Conservation (phyloP, 2,888 invertebrate genomes). For the Brachyptera putata region DNA sequence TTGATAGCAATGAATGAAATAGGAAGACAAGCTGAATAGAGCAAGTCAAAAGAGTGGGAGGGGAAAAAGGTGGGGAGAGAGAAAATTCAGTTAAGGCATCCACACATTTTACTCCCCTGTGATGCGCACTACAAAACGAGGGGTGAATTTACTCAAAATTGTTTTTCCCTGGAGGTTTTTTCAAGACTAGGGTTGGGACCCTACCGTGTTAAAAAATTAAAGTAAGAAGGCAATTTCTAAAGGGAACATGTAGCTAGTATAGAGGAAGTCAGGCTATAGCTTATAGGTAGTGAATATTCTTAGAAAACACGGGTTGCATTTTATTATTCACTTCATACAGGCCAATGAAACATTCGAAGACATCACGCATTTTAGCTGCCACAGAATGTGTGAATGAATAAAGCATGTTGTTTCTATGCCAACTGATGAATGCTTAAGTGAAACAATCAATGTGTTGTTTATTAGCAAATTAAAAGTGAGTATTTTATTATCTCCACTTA, state of each 20-base stretch:
- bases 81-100: constrained; percentile 13
- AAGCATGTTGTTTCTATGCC: too few relatives aligned
- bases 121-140: constrained; percentile 8
- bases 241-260: neutral
- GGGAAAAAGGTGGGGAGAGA: neutral
- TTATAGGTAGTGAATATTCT: too few relatives aligned
- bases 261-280: too few relatives aligned
- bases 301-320: too few relatives aligned
- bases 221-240: constrained; percentile 12
- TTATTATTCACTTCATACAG: too few relatives aligned
- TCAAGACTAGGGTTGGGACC: constrained; percentile 10
- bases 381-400: too few relatives aligned
- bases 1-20: constrained; percentile 12
- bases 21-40: neutral
- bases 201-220: constrained; percentile 13
- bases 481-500: too few relatives aligned
- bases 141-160: constrained; percentile 15
- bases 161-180: constrained; percentile 13
- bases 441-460: too few relatives aligned
- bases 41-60: neutral
- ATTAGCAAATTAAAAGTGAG: too few relatives aligned
- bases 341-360: too few relatives aligned
- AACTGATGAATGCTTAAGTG: too few relatives aligned
- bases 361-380: too few relatives aligned
- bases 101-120: constrained; percentile 11